Conservation (phyloP, 1,140 invertebrate species). For the Drosophila neocordata region DNA sequence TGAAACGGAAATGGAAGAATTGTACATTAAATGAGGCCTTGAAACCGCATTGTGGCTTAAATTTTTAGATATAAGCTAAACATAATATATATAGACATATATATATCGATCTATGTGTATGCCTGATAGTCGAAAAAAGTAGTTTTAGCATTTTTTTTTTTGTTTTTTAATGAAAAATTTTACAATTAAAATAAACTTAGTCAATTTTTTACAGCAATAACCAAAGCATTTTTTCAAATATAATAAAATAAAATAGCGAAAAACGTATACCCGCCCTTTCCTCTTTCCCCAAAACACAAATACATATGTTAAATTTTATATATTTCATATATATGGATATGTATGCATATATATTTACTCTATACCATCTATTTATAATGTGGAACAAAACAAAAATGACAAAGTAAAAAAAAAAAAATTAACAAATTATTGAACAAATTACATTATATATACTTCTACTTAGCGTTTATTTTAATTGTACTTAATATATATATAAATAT, state of each 20-base stretch:
- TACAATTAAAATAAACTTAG: constrained; percentile 56
- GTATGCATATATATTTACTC: constrained; percentile 15
- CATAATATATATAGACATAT: constrained; percentile 13
- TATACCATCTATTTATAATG: constrained; percentile 16
- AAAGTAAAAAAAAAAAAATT: constrained; percentile 11
- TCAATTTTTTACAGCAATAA: constrained; percentile 78
- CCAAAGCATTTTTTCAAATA: constrained; percentile 65
- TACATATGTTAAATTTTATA: constrained; percentile 33
- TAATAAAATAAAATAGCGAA: background rate
- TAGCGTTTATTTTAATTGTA: constrained; percentile 6
- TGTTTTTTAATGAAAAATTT: constrained; percentile 47
- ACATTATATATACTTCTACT: background rate
- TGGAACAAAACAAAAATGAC: constrained; percentile 33
- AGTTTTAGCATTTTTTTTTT: constrained; percentile 39
- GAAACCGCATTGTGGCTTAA: constrained; percentile 74
- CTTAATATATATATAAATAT: background rate
- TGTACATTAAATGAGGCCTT: constrained; percentile 73
- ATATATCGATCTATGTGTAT: constrained; percentile 19
- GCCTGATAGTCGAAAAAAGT: constrained; percentile 33
- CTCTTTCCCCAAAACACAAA: background rate
- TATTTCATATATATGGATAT: constrained; percentile 6
- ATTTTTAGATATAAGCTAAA: constrained; percentile 40
- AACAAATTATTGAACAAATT: constrained; percentile 12
- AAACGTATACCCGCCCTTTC: background rate
- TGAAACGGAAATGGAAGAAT: constrained; percentile 2